phyloP scores from a whole-genome alignment of 2,113 vertebrate genomes.

The Cryptotis parvus region DNA sequence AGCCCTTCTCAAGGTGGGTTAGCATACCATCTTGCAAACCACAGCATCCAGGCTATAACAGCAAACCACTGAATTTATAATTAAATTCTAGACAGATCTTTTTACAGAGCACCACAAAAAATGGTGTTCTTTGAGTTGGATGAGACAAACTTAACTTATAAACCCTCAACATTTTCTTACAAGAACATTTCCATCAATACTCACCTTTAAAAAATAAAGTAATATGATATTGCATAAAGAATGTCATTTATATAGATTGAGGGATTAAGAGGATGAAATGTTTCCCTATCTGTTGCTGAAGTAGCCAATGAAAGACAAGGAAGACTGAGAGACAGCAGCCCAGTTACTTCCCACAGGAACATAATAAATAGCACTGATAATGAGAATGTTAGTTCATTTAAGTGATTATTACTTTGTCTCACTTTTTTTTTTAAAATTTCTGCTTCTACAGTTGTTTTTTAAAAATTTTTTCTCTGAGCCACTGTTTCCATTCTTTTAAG shows the following conservation, averaged over 20 bases:
- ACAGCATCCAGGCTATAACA: neutral
- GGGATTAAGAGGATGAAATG: constrained; percentile 56
- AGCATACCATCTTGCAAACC: neutral
- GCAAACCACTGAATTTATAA: constrained; percentile 14
- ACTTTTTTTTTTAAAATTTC: constrained; percentile 41
- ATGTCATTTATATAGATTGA: constrained; percentile 47
- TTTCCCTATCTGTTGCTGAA: constrained; percentile 5
- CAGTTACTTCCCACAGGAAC: constrained; percentile 10
- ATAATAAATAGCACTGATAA: constrained; percentile 59
- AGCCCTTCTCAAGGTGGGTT: too few species aligned
- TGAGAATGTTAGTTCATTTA: constrained; percentile 64
- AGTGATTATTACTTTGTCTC: constrained; percentile 69
- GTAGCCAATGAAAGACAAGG: constrained; percentile 55
- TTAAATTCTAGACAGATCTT: constrained; percentile 51
- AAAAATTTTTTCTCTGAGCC: constrained; percentile 70
- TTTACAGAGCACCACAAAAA: constrained; percentile 25
- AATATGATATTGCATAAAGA: constrained; percentile 48
- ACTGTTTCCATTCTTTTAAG: constrained; percentile 62
- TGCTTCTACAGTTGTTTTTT: constrained; percentile 48
- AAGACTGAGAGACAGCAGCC: constrained; percentile 7
- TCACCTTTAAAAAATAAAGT: neutral
- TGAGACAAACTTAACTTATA: constrained; percentile 50
- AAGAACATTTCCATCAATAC: constrained; percentile 45
- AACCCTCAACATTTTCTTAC: neutral
- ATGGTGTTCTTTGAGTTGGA: constrained; percentile 41